Base-by-base conservation (phyloP, 1,140 invertebrate genomes). In the Trichoplusia ni region DNA sequence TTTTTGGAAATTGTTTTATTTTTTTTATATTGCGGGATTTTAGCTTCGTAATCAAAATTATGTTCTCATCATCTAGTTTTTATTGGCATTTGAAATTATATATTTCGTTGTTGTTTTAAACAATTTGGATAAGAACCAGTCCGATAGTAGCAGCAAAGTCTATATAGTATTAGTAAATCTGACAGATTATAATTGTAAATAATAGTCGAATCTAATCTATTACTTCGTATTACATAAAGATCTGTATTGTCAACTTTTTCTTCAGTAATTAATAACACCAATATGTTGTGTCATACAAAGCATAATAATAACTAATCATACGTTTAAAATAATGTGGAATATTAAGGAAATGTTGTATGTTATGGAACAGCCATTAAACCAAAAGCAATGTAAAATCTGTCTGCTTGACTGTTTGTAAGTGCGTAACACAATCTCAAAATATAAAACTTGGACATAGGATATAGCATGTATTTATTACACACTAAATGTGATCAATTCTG, bases 61-160 rank as follows among this genome's bases (percentile, higher is more conserved):
- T 44, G 25, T 58, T 58, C 53, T 58, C 53, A 58, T 58, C 53
- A 14, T 49, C 8, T 49, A n/a, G n/a, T n/a, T n/a, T n/a, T 31
- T n/a, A 2, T 53, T 53, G 14, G 23, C 31, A 53, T 18, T n/a
- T 31, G 31, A 8, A 53, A 23, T 37, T 14, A 23, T 21, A 7
- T 8, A 2, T 16, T 16, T 29, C 7, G 4, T 9, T n/a, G 13
- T 37, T 2, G 2, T 37, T 37, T 37, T 16, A 14, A 44, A 21
- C 13, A 13, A 21, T 11, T 44, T 23, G 19, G 11, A 37, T 16
- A n/a, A n/a, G 3, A 16, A 11, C 1, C 14, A 8, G 16, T 9
- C 14, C 16, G 42, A 46, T 46, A 14, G 5, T 18, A 13, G 27
- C 13, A 49, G 13, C 14, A 49, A 49, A 9, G n/a, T n/a, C n/a